Evolutionary conservation across 1,140 invertebrate species (phyloP), one percentile per base, ranked within the genome.

Genomic region (Leptinotarsa defecta): DNA sequence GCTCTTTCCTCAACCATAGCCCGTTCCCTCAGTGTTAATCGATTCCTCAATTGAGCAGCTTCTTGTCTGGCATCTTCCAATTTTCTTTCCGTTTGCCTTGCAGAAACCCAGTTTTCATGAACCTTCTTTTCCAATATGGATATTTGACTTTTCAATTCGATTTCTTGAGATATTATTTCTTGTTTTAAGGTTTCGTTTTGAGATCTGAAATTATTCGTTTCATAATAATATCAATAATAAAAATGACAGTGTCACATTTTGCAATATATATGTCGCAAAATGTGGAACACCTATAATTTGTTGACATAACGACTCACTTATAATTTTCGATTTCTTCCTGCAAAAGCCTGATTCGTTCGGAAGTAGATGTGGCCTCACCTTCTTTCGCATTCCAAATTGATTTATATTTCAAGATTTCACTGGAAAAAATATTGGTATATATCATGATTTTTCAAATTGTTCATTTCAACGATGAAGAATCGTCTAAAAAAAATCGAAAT

Each of bases 341-440:
- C 85, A 94, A 89, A 13, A 90, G 87, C 81, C 91, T 90, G 82
- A 94, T 90, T 83, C 91, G 91, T 86, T 95, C 92, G 64, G 92
- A 90, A 0, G 93, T 94, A 43, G 92, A 93, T 61, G 90, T 89
- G 76, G 92, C 93, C 86, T 95, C 93, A 24, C 93, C 94, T 85
- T 95, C 92, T 82, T 95, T 94, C 81, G 94, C 92, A 62, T 94
- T 86, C 90, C 92, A 95, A 74, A 94, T 85, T 17, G 93, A 89
- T 87, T 96, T 94, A 84, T 97, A 94, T 78, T 93, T 88, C 80
- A 88, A 91, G 13, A 95, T 85, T 86, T 95, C 92, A 81, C 93
- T 94, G 77, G 3, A 88, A 88, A 34, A 34, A 34, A 34, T 27
- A 27, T 27, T 27, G 27, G 34, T 34, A 11, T 34, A 34, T 11